These are phyloP conservation scores for Ptyas mucosa DNA, from an alignment of 2,113 vertebrate genomes.

Conservation along the genomic window DNA sequence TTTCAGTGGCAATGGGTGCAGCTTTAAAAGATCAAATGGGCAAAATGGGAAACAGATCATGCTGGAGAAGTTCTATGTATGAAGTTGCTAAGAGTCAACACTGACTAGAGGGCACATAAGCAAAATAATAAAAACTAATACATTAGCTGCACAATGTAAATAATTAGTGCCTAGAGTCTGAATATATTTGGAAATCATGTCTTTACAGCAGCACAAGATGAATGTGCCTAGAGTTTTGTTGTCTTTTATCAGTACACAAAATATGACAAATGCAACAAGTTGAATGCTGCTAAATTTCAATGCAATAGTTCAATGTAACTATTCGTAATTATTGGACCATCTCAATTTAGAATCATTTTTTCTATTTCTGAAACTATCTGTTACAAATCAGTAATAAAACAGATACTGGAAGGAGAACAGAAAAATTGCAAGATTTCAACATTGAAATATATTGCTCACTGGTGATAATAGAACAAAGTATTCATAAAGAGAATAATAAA, in stretches of 20 bases:
- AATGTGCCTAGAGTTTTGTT: not conserved
- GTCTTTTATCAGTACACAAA: not conserved
- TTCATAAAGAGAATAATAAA: not conserved
- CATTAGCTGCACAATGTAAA: not conserved
- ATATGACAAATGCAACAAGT: not conserved
- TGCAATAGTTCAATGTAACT: no score
- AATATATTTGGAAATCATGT: no score
- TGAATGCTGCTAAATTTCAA: not conserved
- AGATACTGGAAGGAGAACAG: not conserved
- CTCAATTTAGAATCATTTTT: not conserved
- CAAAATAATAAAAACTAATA: not conserved
- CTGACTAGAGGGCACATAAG: not conserved
- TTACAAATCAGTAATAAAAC: not conserved
- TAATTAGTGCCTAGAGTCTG: not conserved
- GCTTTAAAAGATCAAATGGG: not conserved
- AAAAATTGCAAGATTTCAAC: not conserved
- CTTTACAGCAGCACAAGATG: not conserved
- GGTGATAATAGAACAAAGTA: not conserved
- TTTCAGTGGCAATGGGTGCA: not conserved
- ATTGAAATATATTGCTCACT: not conserved
- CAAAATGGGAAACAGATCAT: not conserved
- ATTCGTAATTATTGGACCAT: not conserved
- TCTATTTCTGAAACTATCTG: not conserved
- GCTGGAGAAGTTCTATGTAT: not conserved
- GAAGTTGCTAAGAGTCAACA: not conserved